phyloP scores from a whole-genome alignment of 2,797 vertebrate species.

The Poeciliopsis presidionis region DNA sequence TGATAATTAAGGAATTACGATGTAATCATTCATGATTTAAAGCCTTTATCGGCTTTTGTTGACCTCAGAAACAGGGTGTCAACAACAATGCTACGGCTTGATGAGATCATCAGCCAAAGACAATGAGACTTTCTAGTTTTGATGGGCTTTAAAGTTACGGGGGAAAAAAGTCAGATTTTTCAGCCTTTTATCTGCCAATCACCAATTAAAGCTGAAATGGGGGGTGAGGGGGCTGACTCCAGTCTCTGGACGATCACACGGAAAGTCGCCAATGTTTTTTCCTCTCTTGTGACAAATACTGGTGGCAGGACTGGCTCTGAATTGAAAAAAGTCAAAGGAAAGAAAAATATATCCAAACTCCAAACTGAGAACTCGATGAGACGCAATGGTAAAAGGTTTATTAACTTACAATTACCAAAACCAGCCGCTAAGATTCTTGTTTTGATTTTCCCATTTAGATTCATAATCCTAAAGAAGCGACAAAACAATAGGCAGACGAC shows the following conservation, averaged over 20 bases:
- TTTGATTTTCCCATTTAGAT: not conserved
- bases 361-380: not conserved
- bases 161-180: not conserved
- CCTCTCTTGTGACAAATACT: not conserved
- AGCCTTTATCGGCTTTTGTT: not conserved
- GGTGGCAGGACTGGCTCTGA: not conserved
- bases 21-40: not conserved
- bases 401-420: not conserved
- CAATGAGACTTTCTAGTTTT: not conserved
- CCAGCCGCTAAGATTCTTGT: not conserved
- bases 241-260: not conserved
- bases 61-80: not conserved
- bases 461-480: not conserved
- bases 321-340: not conserved
- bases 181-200: not conserved
- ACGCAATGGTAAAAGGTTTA: not conserved
- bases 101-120: not conserved
- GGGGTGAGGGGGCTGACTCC: not conserved
- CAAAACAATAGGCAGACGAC: not conserved
- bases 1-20: not conserved
- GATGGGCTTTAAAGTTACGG: not conserved
- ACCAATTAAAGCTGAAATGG: not conserved
- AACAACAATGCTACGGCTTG: not conserved
- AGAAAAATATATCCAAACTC: not conserved
- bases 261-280: not conserved